Base-by-base conservation (phyloP, 1,140 invertebrate species). In the Drosophila nebulosa region DNA sequence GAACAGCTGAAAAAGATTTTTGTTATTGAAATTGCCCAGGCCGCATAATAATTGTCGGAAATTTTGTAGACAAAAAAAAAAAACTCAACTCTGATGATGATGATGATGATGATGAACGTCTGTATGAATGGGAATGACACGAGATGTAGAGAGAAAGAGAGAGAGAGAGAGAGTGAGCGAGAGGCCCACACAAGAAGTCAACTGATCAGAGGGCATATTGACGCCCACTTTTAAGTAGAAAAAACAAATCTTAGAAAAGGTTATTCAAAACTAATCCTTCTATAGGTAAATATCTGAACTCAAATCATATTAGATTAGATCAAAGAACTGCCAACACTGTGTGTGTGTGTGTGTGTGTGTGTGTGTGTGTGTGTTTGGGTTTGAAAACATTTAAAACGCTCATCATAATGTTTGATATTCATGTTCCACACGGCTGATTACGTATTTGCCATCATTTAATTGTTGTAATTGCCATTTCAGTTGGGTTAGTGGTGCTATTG, bases 21-120 rank as follows among this genome's bases (percentile, higher is more conserved):
- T 58, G 69, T 74, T 80, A 78, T 77, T 74, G 62, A 85, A 85
- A 86, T 86, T 80, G 71, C 69, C 30, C 69, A 6, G n/a, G 70
- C 67, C 81, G 39, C 39, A 46, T 18, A 46, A 85, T 86, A 85
- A 81, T 85, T 80, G 74, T 69, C 46, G 66, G 52, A 69, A 72
- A 75, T 78, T 80, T 78, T 27, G 50, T 65, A 35, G 65, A 60
- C 58, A 68, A 73, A 70, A 70, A 9, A 12, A 32, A 12, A 32
- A 32, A 32, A 32, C 10, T 10, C 9, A 1, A 32, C 9, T 6
- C 6, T 27, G 26, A 12, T 9, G 30, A 32, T 10, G 9, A 32
- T 10, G 9, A 9, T 12, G 30, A 12, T 32, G 30, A 32, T 32
- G 10, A 32, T 12, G 30, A 32, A 10, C 30, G 10, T 32, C 46